phyloP scores from a whole-genome alignment of 2,888 invertebrate species.

The Linnaemya vulpina region DNA sequence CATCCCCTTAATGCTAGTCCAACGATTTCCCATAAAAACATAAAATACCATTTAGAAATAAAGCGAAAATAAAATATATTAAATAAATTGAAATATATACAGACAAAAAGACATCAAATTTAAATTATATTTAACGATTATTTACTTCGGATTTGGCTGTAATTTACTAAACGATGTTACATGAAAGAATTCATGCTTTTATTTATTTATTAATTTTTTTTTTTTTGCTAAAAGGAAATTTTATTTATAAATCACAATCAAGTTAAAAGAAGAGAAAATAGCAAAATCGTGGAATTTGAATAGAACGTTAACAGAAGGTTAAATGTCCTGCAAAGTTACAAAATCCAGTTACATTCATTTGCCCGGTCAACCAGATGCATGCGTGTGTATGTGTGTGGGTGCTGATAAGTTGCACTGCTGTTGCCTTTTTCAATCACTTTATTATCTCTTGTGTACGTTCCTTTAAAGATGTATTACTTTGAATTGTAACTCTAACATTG shows the following conservation, averaged over 20 bases:
- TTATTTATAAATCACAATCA: background rate
- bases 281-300: background rate
- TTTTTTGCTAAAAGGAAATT: background rate
- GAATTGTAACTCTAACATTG: background rate
- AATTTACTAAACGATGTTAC: background rate
- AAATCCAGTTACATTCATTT: slow-evolving; percentile 35
- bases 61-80: background rate
- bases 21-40: background rate
- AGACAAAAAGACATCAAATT: background rate
- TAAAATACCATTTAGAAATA: background rate
- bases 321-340: slow-evolving; percentile 24
- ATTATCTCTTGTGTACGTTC: background rate
- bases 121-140: background rate
- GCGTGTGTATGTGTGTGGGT: background rate
- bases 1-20: too few species aligned
- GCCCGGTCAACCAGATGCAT: background rate
- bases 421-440: background rate
- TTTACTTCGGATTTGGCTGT: background rate
- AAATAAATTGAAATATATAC: background rate
- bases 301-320: slow-evolving; percentile 31
- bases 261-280: background rate
- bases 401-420: background rate
- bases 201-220: too few species aligned
- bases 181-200: background rate
- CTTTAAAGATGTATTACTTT: background rate